Conservation (phyloP, 2,888 invertebrate species). For the Ligdia adustata region DNA sequence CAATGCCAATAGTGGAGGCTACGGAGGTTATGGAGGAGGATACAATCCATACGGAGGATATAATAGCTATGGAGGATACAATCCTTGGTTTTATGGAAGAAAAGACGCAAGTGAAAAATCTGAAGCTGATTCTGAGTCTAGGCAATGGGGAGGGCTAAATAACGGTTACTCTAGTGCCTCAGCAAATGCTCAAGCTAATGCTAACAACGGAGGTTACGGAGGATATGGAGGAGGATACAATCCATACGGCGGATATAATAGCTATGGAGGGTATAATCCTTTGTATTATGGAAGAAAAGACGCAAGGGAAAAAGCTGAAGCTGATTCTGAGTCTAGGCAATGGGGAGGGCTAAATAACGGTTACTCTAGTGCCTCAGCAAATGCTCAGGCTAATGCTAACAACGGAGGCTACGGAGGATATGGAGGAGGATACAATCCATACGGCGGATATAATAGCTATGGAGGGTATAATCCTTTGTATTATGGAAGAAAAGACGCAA, state of each 20-base stretch:
- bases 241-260: background rate
- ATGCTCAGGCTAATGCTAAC: background rate
- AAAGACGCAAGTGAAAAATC: background rate
- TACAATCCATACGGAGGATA: background rate
- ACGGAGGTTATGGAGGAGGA: background rate
- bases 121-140: background rate
- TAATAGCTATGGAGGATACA: background rate
- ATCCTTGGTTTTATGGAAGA: conserved; percentile 1
- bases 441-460: background rate
- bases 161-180: background rate
- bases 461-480: background rate
- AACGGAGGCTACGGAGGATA: background rate
- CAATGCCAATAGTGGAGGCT: background rate
- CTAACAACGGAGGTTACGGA: background rate
- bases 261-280: background rate
- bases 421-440: background rate
- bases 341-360: background rate
- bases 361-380: background rate
- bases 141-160: background rate
- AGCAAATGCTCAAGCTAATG: background rate
- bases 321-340: background rate
- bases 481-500: background rate
- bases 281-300: background rate
- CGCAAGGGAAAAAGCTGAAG: background rate
- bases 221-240: background rate